Base-by-base conservation (phyloP, 35 echinoderm and acorn worm genomes). In the Heliocidaris erythrogramma region DNA sequence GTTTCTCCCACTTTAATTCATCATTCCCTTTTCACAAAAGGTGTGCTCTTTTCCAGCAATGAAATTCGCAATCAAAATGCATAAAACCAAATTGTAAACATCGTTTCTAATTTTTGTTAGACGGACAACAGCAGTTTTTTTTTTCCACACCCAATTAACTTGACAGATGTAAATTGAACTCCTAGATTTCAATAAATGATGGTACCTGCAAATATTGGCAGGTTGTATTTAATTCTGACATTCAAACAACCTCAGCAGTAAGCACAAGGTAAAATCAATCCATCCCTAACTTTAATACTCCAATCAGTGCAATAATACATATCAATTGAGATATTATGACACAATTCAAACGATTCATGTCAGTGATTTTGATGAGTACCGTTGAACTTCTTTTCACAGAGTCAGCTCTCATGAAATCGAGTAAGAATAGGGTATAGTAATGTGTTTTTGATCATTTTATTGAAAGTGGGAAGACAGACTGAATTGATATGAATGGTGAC, bases 381-480 rank as follows among this genome's bases (percentile, higher is more conserved):
- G 27, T 27, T 27, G 65, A 78, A n/a, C 65, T 78, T 78, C 21
- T 78, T 27, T 78, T 78, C 65, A 78, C 21, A 21, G n/a, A 78
- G 27, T 78, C 18, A 78, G 18, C 65, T 78, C 65, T 78, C 65
- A 78, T 78, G 65, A 78, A 78, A n/a, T 78, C 27, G 65, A 78
- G 65, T n/a, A 18, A 78, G 21, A 78, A 78, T 29, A 78, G 65
- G 27, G 65, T n/a, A n/a, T 0, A 78, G 65, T 78, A 7, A 78
- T 78, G 65, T 78, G 65, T 27, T 78, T 27, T 78, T 78, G 65
- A n/a, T 78, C 65, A 78, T 78, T 78, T 78, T 78, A 78, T 78
- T 78, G 65, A 0, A n/a, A 78, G 65, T 78, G 65, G 21, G 65
- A 78, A 27, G 65, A 78, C n/a, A 7, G 21, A 78, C 65, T 78